Percentiles rank a stretch among this genome's conserved stretches.
These are phyloP conservation scores for Osmerus mordax DNA, from an alignment of 2,113 vertebrate species.

Conservation along the genomic window DNA sequence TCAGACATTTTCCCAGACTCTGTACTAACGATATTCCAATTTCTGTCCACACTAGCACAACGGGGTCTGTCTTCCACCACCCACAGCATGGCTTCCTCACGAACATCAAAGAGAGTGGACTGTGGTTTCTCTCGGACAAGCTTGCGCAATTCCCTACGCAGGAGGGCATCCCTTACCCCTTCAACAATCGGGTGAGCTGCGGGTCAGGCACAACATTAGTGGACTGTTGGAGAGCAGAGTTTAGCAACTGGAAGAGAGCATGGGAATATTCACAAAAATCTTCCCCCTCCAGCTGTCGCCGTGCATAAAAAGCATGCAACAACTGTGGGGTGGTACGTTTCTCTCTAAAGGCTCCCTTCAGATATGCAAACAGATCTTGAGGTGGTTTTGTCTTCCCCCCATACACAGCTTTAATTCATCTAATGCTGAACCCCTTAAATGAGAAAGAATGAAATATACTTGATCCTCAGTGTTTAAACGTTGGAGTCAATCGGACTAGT, in stretches of 20 bases:
- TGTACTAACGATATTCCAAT: background rate
- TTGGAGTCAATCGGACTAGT: no score
- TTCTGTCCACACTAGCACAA: background rate
- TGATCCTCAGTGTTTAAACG: background rate
- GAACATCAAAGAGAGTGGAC: constrained; percentile 12
- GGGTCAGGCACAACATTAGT: background rate
- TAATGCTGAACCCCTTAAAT: background rate
- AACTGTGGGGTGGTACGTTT: constrained; percentile 9
- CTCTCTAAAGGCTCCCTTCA: constrained; percentile 10
- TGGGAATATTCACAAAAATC: constrained; percentile 13
- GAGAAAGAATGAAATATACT: background rate
- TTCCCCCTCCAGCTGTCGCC: constrained; percentile 6
- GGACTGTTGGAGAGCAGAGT: background rate
- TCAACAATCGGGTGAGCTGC: background rate
- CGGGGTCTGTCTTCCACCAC: constrained; percentile 8
- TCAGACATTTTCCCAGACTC: no score
- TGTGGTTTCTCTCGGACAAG: constrained; percentile 16
- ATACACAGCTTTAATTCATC: constrained; percentile 3
- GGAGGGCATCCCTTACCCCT: background rate
- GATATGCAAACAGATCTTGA: background rate
- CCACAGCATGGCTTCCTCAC: constrained; percentile 22
- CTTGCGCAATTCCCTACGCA: constrained; percentile 7
- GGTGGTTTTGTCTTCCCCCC: background rate
- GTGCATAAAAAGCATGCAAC: constrained; percentile 21
- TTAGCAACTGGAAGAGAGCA: constrained; percentile 9